Conservation (phyloP, 2,113 vertebrate genomes). For the Spea bombifrons region DNA sequence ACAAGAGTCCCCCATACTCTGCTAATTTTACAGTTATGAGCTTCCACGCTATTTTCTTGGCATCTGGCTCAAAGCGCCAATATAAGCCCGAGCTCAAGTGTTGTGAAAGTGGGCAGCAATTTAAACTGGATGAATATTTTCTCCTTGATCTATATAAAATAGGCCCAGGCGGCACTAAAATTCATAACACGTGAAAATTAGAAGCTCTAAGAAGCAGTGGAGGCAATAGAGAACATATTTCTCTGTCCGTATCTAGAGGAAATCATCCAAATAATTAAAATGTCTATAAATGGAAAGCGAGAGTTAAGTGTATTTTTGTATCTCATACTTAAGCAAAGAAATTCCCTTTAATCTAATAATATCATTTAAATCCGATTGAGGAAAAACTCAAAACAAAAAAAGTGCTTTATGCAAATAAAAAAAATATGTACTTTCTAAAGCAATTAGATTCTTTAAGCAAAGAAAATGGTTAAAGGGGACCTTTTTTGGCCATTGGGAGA, state of each 20-base stretch:
- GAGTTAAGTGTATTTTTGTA: slow-evolving; percentile 38
- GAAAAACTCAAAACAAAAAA: too few species aligned
- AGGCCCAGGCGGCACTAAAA: slow-evolving; percentile 47
- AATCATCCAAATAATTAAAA: slow-evolving; percentile 49
- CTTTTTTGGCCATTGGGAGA: too few species aligned
- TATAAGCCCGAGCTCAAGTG: slow-evolving; percentile 20
- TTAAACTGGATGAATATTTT: slow-evolving; percentile 46
- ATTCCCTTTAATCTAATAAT: slow-evolving; percentile 2
- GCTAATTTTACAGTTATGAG: not conserved
- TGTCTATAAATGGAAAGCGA: slow-evolving; percentile 41
- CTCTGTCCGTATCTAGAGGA: slow-evolving; percentile 40
- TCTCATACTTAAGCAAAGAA: slow-evolving; percentile 21
- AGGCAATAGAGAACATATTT: slow-evolving; percentile 42
- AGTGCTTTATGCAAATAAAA: not conserved
- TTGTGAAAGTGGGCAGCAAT: slow-evolving; percentile 31
- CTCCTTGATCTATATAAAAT: slow-evolving; percentile 47
- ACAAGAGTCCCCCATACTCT: slow-evolving; percentile 46
- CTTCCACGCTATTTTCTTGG: not conserved
- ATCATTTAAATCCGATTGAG: slow-evolving; percentile 1
- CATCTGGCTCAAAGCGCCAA: slow-evolving; percentile 27
- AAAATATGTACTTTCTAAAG: too few species aligned
- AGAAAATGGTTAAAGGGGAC: too few species aligned
- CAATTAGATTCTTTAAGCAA: too few species aligned
- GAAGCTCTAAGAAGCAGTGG: slow-evolving; percentile 40
- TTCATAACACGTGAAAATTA: slow-evolving; percentile 49